Base-by-base conservation (phyloP, 2,113 vertebrate species). In the Pardalotus punctatus region DNA sequence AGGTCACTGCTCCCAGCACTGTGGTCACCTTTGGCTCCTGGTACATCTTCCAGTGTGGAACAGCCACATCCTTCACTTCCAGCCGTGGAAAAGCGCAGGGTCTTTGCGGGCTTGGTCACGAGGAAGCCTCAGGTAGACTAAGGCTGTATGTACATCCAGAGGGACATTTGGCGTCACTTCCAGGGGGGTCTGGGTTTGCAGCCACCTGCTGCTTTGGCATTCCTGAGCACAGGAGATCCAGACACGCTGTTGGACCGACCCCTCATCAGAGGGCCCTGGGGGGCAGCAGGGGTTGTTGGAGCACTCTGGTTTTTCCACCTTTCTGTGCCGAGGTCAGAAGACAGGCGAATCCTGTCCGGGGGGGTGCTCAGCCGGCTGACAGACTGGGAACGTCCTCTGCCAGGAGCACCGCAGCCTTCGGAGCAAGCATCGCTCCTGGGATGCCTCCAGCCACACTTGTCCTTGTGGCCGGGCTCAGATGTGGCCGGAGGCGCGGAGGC, bases 151-250 rank as follows among this genome's bases (percentile, higher is more conserved):
- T n/a, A 58, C 9, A 4, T 38, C 77, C 66, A 58, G 20, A 66
- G 8, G 14, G 21, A 42, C 6, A 1, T 29, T 1, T 45, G 31
- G 47, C 22, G 76, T 98, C 92, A 98, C 47, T 97, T 98, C 97
- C 98, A 98, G 56, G 98, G 97, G 23, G 98, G 97, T 53, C 93
- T 97, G 81, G 93, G n/a, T 21, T 94, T 96, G 73, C 82, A 77
- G 31, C 62, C 48, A 14, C 57, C 50, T 8, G 0, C 71, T 27
- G 72, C 79, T 14, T 7, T 7, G 51, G 53, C 51, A 45, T 3
- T 74, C 51, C 16, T 40, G 56, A 56, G 64, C 29, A 76, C n/a
- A 3, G 77, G 27, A 36, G 77, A 78, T 42, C 74, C 28, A 0
- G 94, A 96, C 38, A 93, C 1, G 5, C 93, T 96, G 69, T 47